Evolutionary conservation across 2,113 vertebrate species (phyloP).

Genomic region (Lasiurus borealis): DNA sequence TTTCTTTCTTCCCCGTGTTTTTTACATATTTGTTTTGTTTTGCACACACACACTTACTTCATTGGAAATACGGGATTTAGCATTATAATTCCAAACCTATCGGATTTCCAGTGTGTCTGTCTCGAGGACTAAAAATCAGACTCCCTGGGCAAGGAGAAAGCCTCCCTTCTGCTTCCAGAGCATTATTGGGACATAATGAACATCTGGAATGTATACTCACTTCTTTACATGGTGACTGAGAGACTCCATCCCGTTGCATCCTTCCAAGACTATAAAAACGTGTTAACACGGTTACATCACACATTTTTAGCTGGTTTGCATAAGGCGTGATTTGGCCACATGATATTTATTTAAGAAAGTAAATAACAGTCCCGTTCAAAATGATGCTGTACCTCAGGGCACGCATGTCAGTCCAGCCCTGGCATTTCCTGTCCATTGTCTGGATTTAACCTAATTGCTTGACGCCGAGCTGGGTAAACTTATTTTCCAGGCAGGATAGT

Average conservation of each 20-base stretch:
- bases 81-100: conserved; percentile 72
- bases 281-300: conserved; percentile 86
- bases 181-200: conserved; percentile 64
- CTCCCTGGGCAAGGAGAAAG: conserved; percentile 59
- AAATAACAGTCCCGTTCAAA: conserved; percentile 50
- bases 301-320: conserved; percentile 85
- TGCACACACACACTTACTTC: conserved; percentile 54
- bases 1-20: neutral
- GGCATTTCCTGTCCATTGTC: conserved; percentile 60
- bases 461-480: neutral
- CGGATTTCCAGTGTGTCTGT: conserved; percentile 66
- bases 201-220: conserved; percentile 85
- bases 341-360: conserved; percentile 79
- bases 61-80: conserved; percentile 69
- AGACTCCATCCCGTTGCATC: conserved; percentile 78
- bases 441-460: conserved; percentile 60
- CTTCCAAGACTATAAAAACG: conserved; percentile 86
- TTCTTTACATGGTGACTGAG: conserved; percentile 84
- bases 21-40: conserved; percentile 58
- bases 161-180: conserved; percentile 11
- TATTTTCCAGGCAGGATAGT: conserved; percentile 6
- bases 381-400: conserved; percentile 31
- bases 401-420: conserved; percentile 39
- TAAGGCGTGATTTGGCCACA: conserved; percentile 82
- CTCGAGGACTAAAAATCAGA: conserved; percentile 75